Percentiles rank a stretch among this genome's conserved stretches.
Conservation (phyloP, 37 sponge, comb jelly and placozoan genomes). For the Agelas oroides region DNA sequence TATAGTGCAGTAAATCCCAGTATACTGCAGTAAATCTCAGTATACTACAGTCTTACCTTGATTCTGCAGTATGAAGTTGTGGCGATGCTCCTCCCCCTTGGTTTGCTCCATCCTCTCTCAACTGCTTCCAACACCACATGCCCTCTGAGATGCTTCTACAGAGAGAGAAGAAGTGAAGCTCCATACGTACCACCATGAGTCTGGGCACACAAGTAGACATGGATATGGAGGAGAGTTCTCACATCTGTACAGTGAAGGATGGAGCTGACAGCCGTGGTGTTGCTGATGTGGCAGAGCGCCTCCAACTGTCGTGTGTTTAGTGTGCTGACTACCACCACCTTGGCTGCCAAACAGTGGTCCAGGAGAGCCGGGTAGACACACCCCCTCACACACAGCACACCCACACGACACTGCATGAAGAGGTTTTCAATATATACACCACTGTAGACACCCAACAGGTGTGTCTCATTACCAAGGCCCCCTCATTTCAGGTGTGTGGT, state of each 20-base stretch:
- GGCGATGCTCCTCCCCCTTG: too few relatives aligned
- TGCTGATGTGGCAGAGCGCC: neutral
- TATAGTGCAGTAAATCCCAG: neutral
- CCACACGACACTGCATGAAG: slow-evolving; percentile 11
- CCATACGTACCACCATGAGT: too few relatives aligned
- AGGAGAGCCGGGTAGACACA: slow-evolving; percentile 3
- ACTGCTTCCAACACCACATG: neutral
- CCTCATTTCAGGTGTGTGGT: too few relatives aligned
- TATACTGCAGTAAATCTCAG: neutral
- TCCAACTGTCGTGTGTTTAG: neutral
- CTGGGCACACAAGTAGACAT: too few relatives aligned
- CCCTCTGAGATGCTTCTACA: neutral
- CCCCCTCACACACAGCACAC: slow-evolving; percentile 27
- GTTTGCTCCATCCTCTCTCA: neutral
- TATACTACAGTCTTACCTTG: too few relatives aligned
- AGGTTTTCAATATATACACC: too few relatives aligned
- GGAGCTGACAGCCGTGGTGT: too few relatives aligned
- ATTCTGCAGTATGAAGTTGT: too few relatives aligned
- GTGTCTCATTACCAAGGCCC: too few relatives aligned
- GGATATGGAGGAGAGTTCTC: neutral
- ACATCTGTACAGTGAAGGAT: neutral
- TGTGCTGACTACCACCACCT: slow-evolving; percentile 4
- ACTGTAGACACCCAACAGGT: too few relatives aligned
- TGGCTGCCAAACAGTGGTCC: slow-evolving; percentile 24
- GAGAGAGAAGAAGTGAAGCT: neutral